Base-by-base conservation (phyloP, 2,113 vertebrate species). In the Suricata suricatta region DNA sequence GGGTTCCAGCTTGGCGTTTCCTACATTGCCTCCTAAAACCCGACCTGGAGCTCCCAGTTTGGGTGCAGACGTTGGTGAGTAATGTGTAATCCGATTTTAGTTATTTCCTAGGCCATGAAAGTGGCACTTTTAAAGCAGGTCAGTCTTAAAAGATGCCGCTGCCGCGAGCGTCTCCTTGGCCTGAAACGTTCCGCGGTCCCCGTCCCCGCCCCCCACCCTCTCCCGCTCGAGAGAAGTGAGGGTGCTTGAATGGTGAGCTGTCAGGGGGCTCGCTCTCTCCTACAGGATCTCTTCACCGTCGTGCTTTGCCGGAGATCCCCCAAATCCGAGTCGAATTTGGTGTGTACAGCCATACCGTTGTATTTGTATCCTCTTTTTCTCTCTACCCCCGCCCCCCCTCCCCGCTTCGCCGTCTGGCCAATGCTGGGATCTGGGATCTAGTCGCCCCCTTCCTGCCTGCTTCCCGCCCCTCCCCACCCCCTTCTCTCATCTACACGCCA, bases 111-210 rank as follows among this genome's bases (percentile, higher is more conserved):
- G 90, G 93, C 93, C 93, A 50, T 89, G 23, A 54, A 94, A 96
- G 97, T 90, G 96, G 87, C 90, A 96, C 97, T 98, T 97, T 97
- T 72, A 93, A 97, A 96, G 96, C 97, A 93, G 97, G 97, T 96
- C 97, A 91, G 64, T 94, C 87, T 88, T 27, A 35, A 92, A 88
- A 81, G 97, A 98, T 72, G 95, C 95, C 64, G 86, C 81, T 44
- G 66, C 93, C 13, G 52, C 41, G 88, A 96, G 96, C 94, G 90
- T 95, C 95, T 93, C 93, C 90, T 90, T 47, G 96, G 96, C 96
- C 96, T 90, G 88, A 71, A 80, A 47, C 29, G 60, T 38, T 93
- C 92, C 87, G 82, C n/a, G 66, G 60, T 9, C 93, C 74, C 88
- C 80, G 64, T 63, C 87, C 25, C 89, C 35, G 21, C 63, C 82